Evolutionary conservation across 2,797 vertebrate genomes (phyloP), one percentile per base, ranked within the genome.

Genomic region (Columba guinea): DNA sequence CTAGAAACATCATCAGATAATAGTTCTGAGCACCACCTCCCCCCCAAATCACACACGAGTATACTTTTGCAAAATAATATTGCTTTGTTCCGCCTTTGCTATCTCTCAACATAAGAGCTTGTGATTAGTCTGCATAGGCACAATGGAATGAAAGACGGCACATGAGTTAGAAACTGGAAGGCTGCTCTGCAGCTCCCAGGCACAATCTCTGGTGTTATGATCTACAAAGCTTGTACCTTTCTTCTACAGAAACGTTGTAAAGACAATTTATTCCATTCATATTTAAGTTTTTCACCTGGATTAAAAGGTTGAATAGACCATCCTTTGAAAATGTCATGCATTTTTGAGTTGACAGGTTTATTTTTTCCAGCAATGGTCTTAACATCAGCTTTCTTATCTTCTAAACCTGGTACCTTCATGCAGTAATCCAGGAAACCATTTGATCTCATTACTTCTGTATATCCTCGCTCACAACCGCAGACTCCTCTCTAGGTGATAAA

Each of bases 371-470:
- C 98, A 94, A 97, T 98, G 91, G 98, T 99, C 98, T 99, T 99
- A 95, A 99, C 99, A 75, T 99, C 99, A 21, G 99, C 99, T 97
- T 99, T 99, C 97, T 99, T 99, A 97, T 98, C 98, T 97, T 99
- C 99, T 32, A 98, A 97, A 89, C 99, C 99, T 1, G 99, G 99
- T 39, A 99, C 98, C 97, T 99, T 99, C 97, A 99, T 98, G 97
- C 99, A 99, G 97, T 99, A 99, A 98, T 99, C 99, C 97, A 99
- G 97, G 95, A 99, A 98, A 56, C 99, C 99, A 65, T 99, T 98
- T 51, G 99, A 98, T 97, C 98, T 99, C 99, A 99, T 99, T 95
- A 99, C 99, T 98, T 99, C 99, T 4, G 98, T 99, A 89, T 99
- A 99, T 87, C 99, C 99, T 87, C 96, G 98, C 97, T 99, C 99